Evolutionary conservation across 2,888 invertebrate species (phyloP).

Genomic region (Sarcophaga caerulescens): DNA sequence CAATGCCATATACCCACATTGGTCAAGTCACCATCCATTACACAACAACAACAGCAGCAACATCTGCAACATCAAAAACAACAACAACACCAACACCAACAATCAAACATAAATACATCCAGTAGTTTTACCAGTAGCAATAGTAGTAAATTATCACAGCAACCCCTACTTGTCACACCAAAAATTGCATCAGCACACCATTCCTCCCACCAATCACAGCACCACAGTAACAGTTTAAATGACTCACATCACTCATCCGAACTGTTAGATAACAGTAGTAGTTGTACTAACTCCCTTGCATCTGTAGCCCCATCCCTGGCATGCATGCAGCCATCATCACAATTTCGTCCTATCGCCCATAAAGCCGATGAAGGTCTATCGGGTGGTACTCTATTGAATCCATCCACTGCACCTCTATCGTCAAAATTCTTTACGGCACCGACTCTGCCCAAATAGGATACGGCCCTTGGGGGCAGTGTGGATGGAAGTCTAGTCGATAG

Average conservation of each 20-base stretch:
- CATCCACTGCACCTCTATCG: slow-evolving; percentile 80
- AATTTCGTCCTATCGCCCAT: slow-evolving; percentile 81
- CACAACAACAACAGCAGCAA: slow-evolving; percentile 77
- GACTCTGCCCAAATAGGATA: slow-evolving; percentile 81
- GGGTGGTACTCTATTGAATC: slow-evolving; percentile 75
- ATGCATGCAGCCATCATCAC: slow-evolving; percentile 81
- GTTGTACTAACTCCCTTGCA: slow-evolving; percentile 77
- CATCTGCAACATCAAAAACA: slow-evolving; percentile 71
- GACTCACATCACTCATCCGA: slow-evolving; percentile 70
- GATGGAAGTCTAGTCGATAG: slow-evolving; percentile 73
- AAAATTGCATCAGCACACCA: slow-evolving; percentile 74
- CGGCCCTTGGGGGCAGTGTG: slow-evolving; percentile 78
- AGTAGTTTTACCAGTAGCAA: slow-evolving; percentile 76
- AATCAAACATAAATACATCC: slow-evolving; percentile 62
- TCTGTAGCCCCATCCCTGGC: slow-evolving; percentile 76
- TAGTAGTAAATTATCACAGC: slow-evolving; percentile 73
- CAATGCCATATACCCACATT: slow-evolving; percentile 80
- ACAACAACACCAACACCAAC: slow-evolving; percentile 55
- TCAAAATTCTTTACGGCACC: slow-evolving; percentile 81
- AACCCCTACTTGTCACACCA: slow-evolving; percentile 77
- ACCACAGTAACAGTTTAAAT: slow-evolving; percentile 66
- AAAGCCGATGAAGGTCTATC: slow-evolving; percentile 78
- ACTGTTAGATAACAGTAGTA: slow-evolving; percentile 74
- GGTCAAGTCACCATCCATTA: slow-evolving; percentile 80
- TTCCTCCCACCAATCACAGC: slow-evolving; percentile 65